phyloP scores from a whole-genome alignment of 2,113 vertebrate genomes.

The Microtus ochrogaster region DNA sequence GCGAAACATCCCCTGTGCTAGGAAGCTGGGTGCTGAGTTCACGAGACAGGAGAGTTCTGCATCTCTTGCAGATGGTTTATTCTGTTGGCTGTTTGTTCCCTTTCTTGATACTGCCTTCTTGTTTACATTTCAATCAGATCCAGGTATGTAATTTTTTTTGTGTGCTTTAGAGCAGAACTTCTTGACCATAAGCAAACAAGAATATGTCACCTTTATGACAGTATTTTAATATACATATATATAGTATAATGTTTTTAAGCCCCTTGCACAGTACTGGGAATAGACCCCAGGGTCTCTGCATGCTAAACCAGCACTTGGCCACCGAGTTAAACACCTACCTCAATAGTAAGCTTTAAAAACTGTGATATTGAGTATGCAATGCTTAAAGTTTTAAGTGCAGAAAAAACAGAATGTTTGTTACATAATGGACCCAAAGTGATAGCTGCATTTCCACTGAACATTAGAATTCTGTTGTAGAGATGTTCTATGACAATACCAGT shows the following conservation, averaged over 20 bases:
- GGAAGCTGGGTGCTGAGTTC: not conserved
- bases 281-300: not conserved
- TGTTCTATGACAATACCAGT: not conserved
- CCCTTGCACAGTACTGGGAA: not conserved
- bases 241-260: not conserved
- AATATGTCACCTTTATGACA: not conserved
- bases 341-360: not conserved
- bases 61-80: not conserved
- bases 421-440: not conserved
- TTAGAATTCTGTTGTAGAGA: not conserved
- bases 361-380: not conserved
- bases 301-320: too few relatives aligned
- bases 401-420: not conserved
- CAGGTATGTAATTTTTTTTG: not conserved
- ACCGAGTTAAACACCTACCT: not conserved
- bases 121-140: slow-evolving; percentile 19
- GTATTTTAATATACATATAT: not conserved
- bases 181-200: not conserved
- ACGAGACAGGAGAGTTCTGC: not conserved
- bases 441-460: not conserved
- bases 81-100: not conserved
- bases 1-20: not conserved
- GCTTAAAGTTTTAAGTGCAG: not conserved
- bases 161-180: not conserved
- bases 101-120: not conserved